Conservation (phyloP, 2,113 vertebrate genomes). For the Sigmodon hispidus region DNA sequence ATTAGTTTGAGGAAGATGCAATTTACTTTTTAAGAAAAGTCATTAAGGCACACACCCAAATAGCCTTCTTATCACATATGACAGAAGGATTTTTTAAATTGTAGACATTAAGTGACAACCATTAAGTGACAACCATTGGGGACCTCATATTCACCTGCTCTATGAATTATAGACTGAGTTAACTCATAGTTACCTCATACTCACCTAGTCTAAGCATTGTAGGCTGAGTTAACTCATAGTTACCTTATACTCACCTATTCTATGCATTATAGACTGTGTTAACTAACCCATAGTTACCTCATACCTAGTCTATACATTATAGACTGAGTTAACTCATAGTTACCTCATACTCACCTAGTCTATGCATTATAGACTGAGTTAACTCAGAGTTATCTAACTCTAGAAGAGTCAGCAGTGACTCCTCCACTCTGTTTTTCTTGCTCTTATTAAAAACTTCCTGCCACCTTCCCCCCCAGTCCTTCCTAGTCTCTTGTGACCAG, state of each 20-base stretch:
- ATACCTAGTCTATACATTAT: no score
- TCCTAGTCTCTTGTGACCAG: background rate
- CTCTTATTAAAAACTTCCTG: background rate
- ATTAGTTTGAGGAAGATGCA: background rate
- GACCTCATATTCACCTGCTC: no score
- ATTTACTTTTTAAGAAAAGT: background rate
- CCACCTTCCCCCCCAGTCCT: background rate
- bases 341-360: no score
- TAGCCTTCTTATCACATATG: background rate
- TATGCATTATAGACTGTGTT: background rate
- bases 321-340: background rate
- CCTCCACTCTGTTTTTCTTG: background rate
- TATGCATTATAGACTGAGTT: background rate
- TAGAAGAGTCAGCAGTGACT: background rate
- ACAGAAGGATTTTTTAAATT: background rate
- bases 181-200: no score
- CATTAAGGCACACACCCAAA: background rate
- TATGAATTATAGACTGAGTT: background rate
- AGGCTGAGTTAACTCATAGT: no score
- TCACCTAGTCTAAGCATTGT: no score
- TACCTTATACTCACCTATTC: no score
- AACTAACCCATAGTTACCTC: background rate
- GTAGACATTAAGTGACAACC: background rate
- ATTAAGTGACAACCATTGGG: no score
- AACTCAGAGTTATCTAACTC: background rate